Evolutionary conservation across 2,888 invertebrate genomes (phyloP).

Genomic region (Ceraclea dissimilis): DNA sequence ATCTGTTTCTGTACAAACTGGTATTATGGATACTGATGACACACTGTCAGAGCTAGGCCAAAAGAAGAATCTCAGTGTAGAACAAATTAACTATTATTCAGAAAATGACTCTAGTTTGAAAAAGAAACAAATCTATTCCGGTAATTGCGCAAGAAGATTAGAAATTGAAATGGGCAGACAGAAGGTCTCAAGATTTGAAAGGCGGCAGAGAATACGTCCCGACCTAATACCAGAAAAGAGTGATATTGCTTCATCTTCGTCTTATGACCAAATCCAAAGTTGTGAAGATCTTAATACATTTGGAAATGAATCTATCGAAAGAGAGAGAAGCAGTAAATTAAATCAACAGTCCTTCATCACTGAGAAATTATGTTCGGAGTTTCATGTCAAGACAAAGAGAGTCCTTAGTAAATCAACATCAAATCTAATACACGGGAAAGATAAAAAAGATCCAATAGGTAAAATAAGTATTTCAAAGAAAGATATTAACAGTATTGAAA

Average conservation of each 20-base stretch:
- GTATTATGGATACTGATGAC: slow-evolving; percentile 41
- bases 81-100: slow-evolving; percentile 48
- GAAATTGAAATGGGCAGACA: slow-evolving; percentile 32
- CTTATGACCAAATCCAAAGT: slow-evolving; percentile 47
- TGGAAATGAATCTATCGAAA: slow-evolving; percentile 49
- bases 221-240: slow-evolving; percentile 45
- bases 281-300: slow-evolving; percentile 50
- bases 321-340: slow-evolving; percentile 48
- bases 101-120: slow-evolving; percentile 47
- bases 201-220: slow-evolving; percentile 47
- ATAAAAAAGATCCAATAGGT: slow-evolving; percentile 35
- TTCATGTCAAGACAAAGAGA: slow-evolving; percentile 62
- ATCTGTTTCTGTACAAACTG: slow-evolving; percentile 47
- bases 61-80: slow-evolving; percentile 45
- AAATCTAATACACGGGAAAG: slow-evolving; percentile 52
- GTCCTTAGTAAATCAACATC: slow-evolving; percentile 57
- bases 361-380: slow-evolving; percentile 61
- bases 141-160: slow-evolving; percentile 22
- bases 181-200: slow-evolving; percentile 37
- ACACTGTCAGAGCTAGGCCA: slow-evolving; percentile 44
- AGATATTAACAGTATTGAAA: slow-evolving; percentile 3
- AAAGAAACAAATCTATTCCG: slow-evolving; percentile 44
- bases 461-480: neutral
- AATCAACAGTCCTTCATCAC: slow-evolving; percentile 60
- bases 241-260: slow-evolving; percentile 44